phyloP scores from a whole-genome alignment of 2,113 vertebrate species.

The Laterallus jamaicensis region DNA sequence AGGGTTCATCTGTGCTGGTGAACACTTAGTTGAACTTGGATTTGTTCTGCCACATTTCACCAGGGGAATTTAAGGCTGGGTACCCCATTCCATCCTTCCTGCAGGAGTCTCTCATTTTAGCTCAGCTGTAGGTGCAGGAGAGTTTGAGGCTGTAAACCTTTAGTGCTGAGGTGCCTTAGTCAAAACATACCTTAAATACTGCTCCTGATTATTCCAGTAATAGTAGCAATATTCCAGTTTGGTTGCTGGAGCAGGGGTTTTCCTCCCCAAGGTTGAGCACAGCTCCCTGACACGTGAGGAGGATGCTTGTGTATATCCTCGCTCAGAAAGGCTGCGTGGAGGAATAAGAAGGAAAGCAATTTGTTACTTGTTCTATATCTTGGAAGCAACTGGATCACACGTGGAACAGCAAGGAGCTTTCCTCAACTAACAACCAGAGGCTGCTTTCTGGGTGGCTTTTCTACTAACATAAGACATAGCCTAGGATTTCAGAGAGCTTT shows the following conservation, averaged over 20 bases:
- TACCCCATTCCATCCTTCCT: background rate
- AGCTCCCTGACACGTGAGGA: accelerated
- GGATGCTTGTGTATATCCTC: background rate
- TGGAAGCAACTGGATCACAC: background rate
- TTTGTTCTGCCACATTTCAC: background rate
- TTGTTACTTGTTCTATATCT: background rate
- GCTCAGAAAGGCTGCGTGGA: background rate
- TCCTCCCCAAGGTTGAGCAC: background rate
- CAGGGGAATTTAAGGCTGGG: background rate
- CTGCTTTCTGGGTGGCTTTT: slow-evolving; percentile 2
- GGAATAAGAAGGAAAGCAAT: background rate
- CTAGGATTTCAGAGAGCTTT: background rate
- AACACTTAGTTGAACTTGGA: background rate
- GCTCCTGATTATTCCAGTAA: background rate
- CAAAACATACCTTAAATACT: background rate
- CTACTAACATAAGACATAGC: background rate
- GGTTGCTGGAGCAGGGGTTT: background rate
- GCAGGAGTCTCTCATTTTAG: background rate
- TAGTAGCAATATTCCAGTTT: background rate
- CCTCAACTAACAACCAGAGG: background rate
- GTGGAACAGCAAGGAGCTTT: background rate
- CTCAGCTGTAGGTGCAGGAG: background rate
- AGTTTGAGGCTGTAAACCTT: background rate
- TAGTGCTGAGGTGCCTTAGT: background rate
- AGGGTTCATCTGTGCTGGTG: background rate